These are phyloP conservation scores for Lutjanus argentimaculatus DNA, from an alignment of 2,797 vertebrate species.

Conservation along the genomic window DNA sequence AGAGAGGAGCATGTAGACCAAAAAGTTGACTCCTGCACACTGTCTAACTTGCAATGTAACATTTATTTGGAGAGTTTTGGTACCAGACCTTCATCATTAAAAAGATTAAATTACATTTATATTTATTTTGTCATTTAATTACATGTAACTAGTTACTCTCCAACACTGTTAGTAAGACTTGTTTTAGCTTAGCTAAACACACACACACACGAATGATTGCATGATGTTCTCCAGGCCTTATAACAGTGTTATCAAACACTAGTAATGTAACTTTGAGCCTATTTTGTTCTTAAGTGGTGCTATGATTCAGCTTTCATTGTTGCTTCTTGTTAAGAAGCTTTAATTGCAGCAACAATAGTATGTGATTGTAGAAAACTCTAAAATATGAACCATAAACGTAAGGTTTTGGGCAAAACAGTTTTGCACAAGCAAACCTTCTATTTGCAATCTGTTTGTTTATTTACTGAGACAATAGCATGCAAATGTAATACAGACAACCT, in stretches of 20 bases:
- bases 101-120: too few relatives aligned
- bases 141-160: too few relatives aligned
- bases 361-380: not conserved
- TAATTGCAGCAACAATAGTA: not conserved
- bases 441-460: conserved; percentile 5
- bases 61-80: too few relatives aligned
- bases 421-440: not conserved
- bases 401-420: not conserved
- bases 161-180: too few relatives aligned
- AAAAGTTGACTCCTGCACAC: too few relatives aligned
- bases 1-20: too few relatives aligned
- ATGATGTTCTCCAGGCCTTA: too few relatives aligned
- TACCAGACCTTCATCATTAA: too few relatives aligned
- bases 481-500: conserved; percentile 11
- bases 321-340: not conserved
- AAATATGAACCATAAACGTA: not conserved
- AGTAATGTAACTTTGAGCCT: not conserved
- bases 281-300: not conserved
- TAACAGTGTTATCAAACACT: not conserved
- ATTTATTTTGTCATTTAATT: too few relatives aligned
- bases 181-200: too few relatives aligned
- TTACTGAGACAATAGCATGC: not conserved
- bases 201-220: too few relatives aligned
- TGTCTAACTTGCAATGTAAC: too few relatives aligned
- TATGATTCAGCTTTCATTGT: not conserved